Percentiles rank a stretch among this genome's conserved stretches.
phyloP scores from a whole-genome alignment of 2,797 vertebrate species.

The Argentina silus region DNA sequence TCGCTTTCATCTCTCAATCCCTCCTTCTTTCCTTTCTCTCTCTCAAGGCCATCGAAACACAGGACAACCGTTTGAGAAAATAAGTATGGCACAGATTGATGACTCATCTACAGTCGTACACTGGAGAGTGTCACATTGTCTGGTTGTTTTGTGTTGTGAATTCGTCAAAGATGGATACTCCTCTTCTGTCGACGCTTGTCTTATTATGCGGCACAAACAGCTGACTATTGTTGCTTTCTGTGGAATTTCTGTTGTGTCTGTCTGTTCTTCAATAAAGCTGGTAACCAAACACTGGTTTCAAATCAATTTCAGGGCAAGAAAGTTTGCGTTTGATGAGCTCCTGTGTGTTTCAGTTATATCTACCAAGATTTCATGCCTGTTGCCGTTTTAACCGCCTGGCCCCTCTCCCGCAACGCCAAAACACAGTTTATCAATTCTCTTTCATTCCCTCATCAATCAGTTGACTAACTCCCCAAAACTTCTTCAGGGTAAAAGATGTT shows the following conservation, averaged over 20 bases:
- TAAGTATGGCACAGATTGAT: constrained; percentile 64
- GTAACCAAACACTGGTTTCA: background rate
- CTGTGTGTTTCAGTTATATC: constrained; percentile 17
- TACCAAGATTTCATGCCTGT: background rate
- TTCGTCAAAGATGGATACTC: constrained; percentile 56
- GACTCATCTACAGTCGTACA: constrained; percentile 56
- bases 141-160: constrained; percentile 45
- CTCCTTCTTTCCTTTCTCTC: constrained; percentile 13
- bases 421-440: constrained; percentile 39
- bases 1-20: constrained; percentile 33
- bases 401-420: background rate
- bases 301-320: constrained; percentile 30
- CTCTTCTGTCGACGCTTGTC: constrained; percentile 36
- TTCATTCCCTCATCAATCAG: constrained; percentile 57
- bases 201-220: constrained; percentile 58
- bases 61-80: constrained; percentile 50
- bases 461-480: constrained; percentile 20
- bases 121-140: constrained; percentile 38
- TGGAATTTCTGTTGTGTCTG: constrained; percentile 5
- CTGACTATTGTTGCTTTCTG: constrained; percentile 53
- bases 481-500: constrained; percentile 39
- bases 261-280: too few species aligned
- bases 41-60: constrained; percentile 43
- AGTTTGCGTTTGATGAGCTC: constrained; percentile 23
- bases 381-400: constrained; percentile 12